Base-by-base conservation (phyloP, 2,113 vertebrate genomes). In the Parus major region DNA sequence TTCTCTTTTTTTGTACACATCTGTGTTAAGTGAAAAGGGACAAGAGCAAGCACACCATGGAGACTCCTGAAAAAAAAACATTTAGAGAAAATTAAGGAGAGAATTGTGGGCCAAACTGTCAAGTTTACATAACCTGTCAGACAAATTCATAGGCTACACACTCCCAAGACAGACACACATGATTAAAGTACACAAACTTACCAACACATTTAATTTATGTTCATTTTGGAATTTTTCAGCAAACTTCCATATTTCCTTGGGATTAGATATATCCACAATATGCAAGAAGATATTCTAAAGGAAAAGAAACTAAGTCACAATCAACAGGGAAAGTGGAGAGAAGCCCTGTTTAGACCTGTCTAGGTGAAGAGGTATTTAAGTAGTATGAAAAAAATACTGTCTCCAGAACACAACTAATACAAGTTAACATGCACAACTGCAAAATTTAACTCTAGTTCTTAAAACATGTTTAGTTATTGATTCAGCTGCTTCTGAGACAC, bases 191-290 rank as follows among this genome's bases (percentile, higher is more conserved):
- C 1, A 6, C 1, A 6, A 77, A 96, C 97, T 97, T 93, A 99
- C 98, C 98, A 98, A 90, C 31, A 99, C 98, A 41, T 98, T 76
- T 14, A 99, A 84, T 36, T 86, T 92, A 97, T 99, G 97, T 36
- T 96, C 97, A 33, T 97, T 95, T 36, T 77, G 97, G 94, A 99
- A 99, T 85, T 90, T 97, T 95, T 97, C 98, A 33, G 96, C 98
- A 95, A 98, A 99, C 71, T 98, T 98, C 98, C 98, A 99, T 60
- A 99, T 98, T 86, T 98, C 97, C 75, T 95, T 98, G 18, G 98
- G 97, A 66, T 96, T 97, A 69, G 98, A 98, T 93, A 99, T 97
- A 96, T 98, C 98, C 88, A 98, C 92, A 41, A 98, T 81, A 72
- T 98, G 98, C 72, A 99, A 78, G 77, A 98, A 98, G 52, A 99